These are phyloP conservation scores for Phallusia fumigata DNA, from an alignment of 23 tunicate genomes.

Conservation along the genomic window DNA sequence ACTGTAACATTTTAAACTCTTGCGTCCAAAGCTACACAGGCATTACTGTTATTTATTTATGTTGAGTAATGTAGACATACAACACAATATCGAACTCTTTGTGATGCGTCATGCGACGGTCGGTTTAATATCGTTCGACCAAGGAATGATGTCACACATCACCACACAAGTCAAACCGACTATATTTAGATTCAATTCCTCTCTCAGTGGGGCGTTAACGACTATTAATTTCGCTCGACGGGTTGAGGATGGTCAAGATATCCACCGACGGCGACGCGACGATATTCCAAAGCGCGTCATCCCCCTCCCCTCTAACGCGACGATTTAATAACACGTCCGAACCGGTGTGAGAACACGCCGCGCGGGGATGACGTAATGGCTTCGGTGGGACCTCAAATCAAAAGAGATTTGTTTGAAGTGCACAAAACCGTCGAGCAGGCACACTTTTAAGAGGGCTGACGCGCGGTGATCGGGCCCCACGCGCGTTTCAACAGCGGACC, in stretches of 20 bases:
- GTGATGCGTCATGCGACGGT: too few relatives aligned
- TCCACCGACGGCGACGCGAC: background rate
- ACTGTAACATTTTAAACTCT: too few relatives aligned
- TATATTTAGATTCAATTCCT: background rate
- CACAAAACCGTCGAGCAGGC: background rate
- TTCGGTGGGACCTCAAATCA: background rate
- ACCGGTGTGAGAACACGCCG: background rate
- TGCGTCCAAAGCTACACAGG: too few relatives aligned
- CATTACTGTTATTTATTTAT: too few relatives aligned
- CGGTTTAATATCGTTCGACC: too few relatives aligned
- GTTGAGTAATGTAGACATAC: too few relatives aligned
- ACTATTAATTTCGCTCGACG: constrained; percentile 4
- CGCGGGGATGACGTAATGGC: constrained; percentile 4
- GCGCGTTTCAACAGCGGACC: constrained; percentile 7
- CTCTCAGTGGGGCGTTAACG: background rate
- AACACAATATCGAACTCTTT: too few relatives aligned
- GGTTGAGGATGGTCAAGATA: background rate
- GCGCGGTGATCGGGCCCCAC: background rate
- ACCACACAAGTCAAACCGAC: background rate
- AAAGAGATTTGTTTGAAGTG: background rate
- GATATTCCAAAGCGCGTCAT: background rate
- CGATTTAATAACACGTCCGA: constrained; percentile 6
- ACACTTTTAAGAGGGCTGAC: background rate
- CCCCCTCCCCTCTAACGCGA: background rate
- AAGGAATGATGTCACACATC: too few relatives aligned